Percentiles rank a stretch among this genome's conserved stretches.
These are phyloP conservation scores for Scolopax rusticola DNA, from an alignment of 2,797 vertebrate species.

Conservation along the genomic window DNA sequence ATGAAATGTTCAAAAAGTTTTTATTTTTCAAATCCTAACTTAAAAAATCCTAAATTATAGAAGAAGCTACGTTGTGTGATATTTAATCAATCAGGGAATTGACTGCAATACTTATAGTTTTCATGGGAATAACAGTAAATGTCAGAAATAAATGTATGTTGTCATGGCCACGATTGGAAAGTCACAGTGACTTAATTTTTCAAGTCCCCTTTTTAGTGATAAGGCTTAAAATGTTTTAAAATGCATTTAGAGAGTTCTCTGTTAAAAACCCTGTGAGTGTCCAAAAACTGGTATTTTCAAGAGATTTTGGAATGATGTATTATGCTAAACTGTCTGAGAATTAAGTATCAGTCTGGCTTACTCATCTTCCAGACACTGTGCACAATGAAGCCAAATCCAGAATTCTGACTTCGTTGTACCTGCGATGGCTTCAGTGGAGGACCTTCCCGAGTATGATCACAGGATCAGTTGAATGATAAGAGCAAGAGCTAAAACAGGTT, in stretches of 20 bases:
- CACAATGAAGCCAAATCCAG: neutral
- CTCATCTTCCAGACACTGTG: neutral
- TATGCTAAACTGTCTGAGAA: conserved; percentile 6
- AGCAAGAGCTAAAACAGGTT: neutral
- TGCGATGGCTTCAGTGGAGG: neutral
- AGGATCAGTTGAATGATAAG: neutral
- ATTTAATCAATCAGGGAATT: neutral
- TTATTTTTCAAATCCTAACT: neutral
- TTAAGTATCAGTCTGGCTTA: neutral
- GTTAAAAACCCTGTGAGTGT: neutral
- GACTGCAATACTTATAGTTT: neutral
- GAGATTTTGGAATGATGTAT: neutral
- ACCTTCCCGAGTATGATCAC: neutral
- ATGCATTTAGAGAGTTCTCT: neutral
- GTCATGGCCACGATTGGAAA: neutral
- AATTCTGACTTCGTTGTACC: neutral
- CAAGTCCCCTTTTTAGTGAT: neutral
- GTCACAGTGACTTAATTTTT: neutral
- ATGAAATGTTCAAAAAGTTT: neutral
- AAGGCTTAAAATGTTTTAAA: neutral
- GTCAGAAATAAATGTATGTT: neutral
- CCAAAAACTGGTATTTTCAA: neutral
- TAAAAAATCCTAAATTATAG: neutral
- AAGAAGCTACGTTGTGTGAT: neutral
- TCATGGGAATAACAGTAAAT: neutral